These are phyloP conservation scores for Eurosta solidaginis DNA, from an alignment of 1,140 invertebrate genomes.

Conservation along the genomic window DNA sequence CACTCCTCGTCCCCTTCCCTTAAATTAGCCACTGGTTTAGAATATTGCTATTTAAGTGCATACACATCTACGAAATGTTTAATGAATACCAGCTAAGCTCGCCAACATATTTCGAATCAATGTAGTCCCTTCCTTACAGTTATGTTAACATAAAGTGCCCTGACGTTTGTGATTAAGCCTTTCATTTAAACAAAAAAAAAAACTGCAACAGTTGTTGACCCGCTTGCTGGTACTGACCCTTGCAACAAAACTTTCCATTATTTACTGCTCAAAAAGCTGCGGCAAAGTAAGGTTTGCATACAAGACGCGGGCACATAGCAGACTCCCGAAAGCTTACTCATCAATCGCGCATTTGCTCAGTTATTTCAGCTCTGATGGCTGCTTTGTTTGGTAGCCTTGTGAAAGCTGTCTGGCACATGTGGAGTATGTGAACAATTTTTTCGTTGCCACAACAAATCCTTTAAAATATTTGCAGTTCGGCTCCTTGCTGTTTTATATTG, in stretches of 20 bases:
- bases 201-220: background rate
- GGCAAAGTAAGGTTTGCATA: background rate
- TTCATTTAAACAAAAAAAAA: no score
- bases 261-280: background rate
- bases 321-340: background rate
- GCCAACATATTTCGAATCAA: no score
- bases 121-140: no score
- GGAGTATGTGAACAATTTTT: background rate
- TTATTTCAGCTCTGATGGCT: background rate
- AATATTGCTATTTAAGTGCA: no score
- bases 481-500: background rate
- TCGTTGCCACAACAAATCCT: background rate
- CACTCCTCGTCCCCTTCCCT: no score
- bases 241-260: background rate
- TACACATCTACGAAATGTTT: no score
- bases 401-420: background rate
- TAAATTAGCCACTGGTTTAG: no score
- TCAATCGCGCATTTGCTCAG: background rate
- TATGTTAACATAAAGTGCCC: background rate
- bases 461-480: background rate
- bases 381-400: background rate
- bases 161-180: no score
- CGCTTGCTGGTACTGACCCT: background rate
- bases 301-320: background rate
- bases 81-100: no score